These are phyloP conservation scores for Leptopilina syphax DNA, from an alignment of 2,888 invertebrate genomes.

Conservation along the genomic window DNA sequence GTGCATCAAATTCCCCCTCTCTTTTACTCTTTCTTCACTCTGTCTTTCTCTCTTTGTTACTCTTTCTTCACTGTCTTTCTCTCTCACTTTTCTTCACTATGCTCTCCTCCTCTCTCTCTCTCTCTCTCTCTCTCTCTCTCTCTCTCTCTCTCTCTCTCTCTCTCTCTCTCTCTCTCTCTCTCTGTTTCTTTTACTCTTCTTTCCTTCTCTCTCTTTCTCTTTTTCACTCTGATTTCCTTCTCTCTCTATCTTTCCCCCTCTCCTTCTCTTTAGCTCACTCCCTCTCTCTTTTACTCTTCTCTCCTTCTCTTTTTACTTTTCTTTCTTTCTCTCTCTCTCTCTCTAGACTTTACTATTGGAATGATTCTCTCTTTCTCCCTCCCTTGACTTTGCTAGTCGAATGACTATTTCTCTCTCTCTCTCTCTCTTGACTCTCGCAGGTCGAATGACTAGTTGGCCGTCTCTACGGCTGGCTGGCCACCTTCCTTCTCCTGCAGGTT, in stretches of 20 bases:
- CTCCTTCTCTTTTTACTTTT: no score
- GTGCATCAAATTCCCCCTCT: no score
- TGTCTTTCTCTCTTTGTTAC: no score
- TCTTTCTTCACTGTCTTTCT: no score
- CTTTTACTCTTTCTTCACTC: no score
- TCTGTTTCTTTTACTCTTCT: no score
- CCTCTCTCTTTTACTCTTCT: no score
- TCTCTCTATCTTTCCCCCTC: conserved; percentile 50
- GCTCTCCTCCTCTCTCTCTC: conserved; percentile 45
- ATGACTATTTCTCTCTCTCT: conserved; percentile 47
- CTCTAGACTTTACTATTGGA: conserved; percentile 16
- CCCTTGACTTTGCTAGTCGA: conserved; percentile 38
- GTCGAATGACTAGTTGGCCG: conserved; percentile 64
- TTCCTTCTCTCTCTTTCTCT: no score
- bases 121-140: conserved; percentile 36
- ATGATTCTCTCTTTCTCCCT: conserved; percentile 49
- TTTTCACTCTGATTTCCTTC: conserved; percentile 47
- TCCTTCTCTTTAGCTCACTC: conserved; percentile 52
- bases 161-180: conserved; percentile 47
- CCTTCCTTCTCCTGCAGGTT: conserved; percentile 67
- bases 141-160: conserved; percentile 49
- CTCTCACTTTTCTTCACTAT: no score
- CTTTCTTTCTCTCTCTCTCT: no score
- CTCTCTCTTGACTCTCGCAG: conserved; percentile 55
- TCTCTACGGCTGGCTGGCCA: conserved; percentile 70